Percentiles rank a stretch among this genome's conserved stretches.
phyloP scores from a whole-genome alignment of 2,888 invertebrate species.

The Chalcosyrphus nemorum region DNA sequence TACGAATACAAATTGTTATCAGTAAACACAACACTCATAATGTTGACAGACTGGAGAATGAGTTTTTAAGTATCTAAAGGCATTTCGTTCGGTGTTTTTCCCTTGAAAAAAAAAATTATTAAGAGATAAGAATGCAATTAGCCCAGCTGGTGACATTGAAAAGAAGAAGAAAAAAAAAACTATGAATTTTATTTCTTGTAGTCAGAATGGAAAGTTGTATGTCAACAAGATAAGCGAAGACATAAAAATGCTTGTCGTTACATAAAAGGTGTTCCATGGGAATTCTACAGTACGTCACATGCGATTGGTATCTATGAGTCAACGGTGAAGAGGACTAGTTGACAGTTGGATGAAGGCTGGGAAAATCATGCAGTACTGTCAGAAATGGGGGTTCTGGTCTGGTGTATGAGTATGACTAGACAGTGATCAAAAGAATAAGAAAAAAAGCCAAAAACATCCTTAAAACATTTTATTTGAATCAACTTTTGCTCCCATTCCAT shows the following conservation, averaged over 20 bases:
- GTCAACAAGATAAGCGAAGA: not conserved
- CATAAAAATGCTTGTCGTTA: not conserved
- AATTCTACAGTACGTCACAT: no score
- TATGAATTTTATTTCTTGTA: not conserved
- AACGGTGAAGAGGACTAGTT: not conserved
- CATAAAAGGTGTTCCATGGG: not conserved
- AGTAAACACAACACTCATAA: conserved; percentile 20
- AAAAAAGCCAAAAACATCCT: no score
- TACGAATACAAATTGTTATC: conserved; percentile 23
- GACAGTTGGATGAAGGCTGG: no score
- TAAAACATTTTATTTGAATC: no score
- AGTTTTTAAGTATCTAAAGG: conserved; percentile 22
- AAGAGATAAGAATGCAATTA: conserved; percentile 56
- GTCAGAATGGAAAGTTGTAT: not conserved
- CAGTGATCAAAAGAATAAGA: no score
- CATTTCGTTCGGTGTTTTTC: not conserved
- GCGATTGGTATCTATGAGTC: not conserved
- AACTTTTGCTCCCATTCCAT: no score
- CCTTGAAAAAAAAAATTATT: not conserved
- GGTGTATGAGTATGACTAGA: no score
- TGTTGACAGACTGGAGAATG: conserved; percentile 18
- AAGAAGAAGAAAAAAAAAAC: not conserved
- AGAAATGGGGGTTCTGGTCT: no score
- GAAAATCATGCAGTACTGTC: no score
- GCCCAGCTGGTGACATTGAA: conserved; percentile 57